phyloP scores from a whole-genome alignment of 2,113 vertebrate species.

The Serilophus lunatus region DNA sequence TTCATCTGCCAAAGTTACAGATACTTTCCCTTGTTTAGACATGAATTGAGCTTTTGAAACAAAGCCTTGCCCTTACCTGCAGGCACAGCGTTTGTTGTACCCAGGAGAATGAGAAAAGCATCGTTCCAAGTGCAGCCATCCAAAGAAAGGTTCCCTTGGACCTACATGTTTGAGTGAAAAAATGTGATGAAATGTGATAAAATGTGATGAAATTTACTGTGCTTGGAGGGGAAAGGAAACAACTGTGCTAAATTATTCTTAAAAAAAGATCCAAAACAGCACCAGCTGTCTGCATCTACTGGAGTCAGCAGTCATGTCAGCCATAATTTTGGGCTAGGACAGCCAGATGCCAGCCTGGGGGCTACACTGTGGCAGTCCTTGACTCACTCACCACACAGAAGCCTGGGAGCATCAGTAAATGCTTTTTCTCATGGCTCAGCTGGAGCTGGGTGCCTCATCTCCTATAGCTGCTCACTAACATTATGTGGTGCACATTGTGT shows the following conservation, averaged over 20 bases:
- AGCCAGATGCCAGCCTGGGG: neutral
- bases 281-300: accelerated
- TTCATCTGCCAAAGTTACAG: neutral
- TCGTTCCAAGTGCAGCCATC: neutral
- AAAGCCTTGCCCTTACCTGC: neutral
- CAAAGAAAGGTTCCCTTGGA: neutral
- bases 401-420: neutral
- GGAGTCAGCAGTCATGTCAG: neutral
- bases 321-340: neutral
- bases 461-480: neutral
- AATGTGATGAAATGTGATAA: neutral
- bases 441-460: neutral
- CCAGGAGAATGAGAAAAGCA: neutral
- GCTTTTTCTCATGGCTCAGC: neutral
- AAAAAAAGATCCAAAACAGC: neutral
- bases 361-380: neutral
- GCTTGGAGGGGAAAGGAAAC: neutral
- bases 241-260: neutral
- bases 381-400: neutral
- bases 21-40: neutral
- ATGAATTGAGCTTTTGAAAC: neutral
- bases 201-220: neutral
- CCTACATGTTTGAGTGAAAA: neutral
- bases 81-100: neutral
- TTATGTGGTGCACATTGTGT: accelerated